These are phyloP conservation scores for Promerops cafer DNA, from an alignment of 2,113 vertebrate species.

Conservation along the genomic window DNA sequence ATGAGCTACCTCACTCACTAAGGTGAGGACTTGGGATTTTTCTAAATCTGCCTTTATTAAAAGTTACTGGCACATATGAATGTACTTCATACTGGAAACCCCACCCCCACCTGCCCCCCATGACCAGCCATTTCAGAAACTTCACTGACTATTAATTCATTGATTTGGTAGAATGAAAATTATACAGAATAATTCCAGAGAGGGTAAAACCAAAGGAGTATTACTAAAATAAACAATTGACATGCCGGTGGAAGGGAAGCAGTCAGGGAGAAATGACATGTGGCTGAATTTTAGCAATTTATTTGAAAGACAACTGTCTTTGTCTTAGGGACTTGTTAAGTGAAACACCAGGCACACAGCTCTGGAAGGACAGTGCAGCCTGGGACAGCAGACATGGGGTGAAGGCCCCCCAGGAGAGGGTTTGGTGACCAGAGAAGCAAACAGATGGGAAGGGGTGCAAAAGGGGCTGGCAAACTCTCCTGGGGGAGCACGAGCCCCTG, in stretches of 20 bases:
- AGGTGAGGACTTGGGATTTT: neutral
- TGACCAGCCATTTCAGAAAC: neutral
- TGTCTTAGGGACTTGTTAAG: neutral
- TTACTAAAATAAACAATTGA: neutral
- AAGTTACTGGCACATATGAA: neutral
- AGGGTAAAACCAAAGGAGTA: neutral
- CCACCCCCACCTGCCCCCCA: neutral
- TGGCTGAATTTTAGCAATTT: neutral
- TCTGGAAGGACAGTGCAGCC: neutral
- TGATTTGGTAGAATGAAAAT: neutral
- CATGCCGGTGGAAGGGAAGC: neutral
- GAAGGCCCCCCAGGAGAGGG: neutral
- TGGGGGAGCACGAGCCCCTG: neutral
- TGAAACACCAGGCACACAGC: neutral
- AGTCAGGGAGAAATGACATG: neutral
- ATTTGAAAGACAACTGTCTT: neutral
- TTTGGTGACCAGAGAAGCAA: neutral
- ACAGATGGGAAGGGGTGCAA: accelerated
- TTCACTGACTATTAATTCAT: neutral
- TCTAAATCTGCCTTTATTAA: neutral
- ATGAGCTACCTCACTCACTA: neutral
- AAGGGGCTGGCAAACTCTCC: neutral
- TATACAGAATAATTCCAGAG: neutral
- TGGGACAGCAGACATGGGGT: neutral
- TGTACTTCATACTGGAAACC: neutral